A percentile compares a stretch with the other conserved stretches of the same genome.
Evolutionary conservation across 2,888 invertebrate genomes (phyloP).

Genomic region (Eupeodes latifasciatus): DNA sequence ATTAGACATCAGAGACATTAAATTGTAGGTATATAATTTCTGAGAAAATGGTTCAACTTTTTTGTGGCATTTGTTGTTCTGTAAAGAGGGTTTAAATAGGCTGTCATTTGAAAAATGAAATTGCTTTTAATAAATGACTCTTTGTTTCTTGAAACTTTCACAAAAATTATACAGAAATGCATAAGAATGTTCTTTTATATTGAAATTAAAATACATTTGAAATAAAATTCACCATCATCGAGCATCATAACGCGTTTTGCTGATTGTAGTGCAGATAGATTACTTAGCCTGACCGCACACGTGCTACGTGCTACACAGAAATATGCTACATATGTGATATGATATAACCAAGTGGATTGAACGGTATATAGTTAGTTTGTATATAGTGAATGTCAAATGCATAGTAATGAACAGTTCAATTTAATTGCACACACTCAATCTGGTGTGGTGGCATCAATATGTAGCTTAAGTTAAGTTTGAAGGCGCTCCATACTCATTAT

Average conservation of each 20-base stretch:
- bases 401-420: slow-evolving; percentile 44
- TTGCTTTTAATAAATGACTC: background rate
- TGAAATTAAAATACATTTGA: background rate
- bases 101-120: background rate
- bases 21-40: background rate
- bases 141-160: background rate
- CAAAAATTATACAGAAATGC: background rate
- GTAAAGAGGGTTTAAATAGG: slow-evolving; percentile 11
- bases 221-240: background rate
- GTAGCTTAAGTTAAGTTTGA: background rate
- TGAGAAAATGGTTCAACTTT: background rate
- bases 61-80: background rate
- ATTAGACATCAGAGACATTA: slow-evolving; percentile 36
- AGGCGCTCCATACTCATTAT: slow-evolving; percentile 40
- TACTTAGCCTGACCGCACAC: slow-evolving; percentile 15
- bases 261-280: background rate
- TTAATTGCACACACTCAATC: slow-evolving; percentile 35
- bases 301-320: background rate
- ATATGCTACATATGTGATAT: slow-evolving; percentile 19
- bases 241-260: background rate
- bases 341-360: slow-evolving; percentile 23
- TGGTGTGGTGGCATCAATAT: background rate
- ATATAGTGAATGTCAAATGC: slow-evolving; percentile 41
- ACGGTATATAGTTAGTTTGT: no score
- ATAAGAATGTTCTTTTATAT: background rate